Evolutionary conservation across 2,888 invertebrate genomes (phyloP).

Genomic region (Stenichneumon culpator): DNA sequence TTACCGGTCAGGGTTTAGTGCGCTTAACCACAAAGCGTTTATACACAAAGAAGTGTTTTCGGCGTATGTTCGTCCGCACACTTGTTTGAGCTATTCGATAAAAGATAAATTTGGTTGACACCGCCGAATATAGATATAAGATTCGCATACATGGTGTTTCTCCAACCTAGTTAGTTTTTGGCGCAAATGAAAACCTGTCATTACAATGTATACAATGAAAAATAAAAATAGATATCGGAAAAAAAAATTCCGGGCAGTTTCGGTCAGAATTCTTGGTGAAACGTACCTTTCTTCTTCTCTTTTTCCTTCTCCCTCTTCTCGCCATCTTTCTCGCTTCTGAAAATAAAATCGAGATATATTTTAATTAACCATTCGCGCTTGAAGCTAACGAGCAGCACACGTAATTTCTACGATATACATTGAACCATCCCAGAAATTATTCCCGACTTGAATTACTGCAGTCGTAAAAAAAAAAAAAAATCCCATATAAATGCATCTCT

Average conservation of each 20-base stretch:
- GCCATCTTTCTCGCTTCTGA: slow-evolving; percentile 81
- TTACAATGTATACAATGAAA: not conserved
- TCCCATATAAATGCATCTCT: slow-evolving; percentile 8
- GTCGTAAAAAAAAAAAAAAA: not conserved
- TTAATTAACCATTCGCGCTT: not conserved
- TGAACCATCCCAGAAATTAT: too few relatives aligned
- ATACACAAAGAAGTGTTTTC: too few relatives aligned
- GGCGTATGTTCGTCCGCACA: too few relatives aligned
- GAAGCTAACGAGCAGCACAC: not conserved
- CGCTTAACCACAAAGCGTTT: too few relatives aligned
- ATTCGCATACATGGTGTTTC: too few relatives aligned
- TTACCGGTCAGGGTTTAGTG: too few relatives aligned
- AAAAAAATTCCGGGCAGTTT: not conserved
- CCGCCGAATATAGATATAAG: too few relatives aligned
- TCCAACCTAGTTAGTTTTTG: too few relatives aligned
- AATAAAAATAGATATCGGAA: not conserved
- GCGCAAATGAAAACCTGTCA: too few relatives aligned
- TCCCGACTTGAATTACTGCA: too few relatives aligned
- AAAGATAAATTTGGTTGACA: too few relatives aligned
- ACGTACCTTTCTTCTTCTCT: slow-evolving; percentile 82
- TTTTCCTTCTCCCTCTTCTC: slow-evolving; percentile 83
- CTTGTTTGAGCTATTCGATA: too few relatives aligned
- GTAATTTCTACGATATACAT: not conserved
- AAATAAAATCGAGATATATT: slow-evolving; percentile 62
- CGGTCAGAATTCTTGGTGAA: not conserved